Conservation (phyloP, 2,113 vertebrate genomes). For the Myocastor coypus region DNA sequence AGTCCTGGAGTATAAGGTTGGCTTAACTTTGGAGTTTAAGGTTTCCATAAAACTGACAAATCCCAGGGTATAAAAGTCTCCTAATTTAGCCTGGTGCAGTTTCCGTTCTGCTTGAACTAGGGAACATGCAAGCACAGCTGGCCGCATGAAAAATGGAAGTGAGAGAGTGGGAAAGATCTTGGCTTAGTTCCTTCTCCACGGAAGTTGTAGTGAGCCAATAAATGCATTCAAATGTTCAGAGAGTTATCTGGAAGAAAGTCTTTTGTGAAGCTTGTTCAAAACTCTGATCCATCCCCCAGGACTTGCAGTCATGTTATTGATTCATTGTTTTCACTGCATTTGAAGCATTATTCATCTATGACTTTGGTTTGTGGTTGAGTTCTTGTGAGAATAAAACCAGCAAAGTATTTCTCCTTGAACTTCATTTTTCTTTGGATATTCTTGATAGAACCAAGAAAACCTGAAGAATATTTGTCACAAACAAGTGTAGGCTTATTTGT, state of each 20-base stretch:
- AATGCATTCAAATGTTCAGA: slow-evolving; percentile 57
- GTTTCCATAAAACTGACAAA: slow-evolving; percentile 7
- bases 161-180: slow-evolving; percentile 1
- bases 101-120: neutral
- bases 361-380: slow-evolving; percentile 63
- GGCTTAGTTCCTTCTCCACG: slow-evolving; percentile 49
- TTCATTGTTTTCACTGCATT: slow-evolving; percentile 78
- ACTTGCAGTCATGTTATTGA: slow-evolving; percentile 71
- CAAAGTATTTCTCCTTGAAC: slow-evolving; percentile 67
- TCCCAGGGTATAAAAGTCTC: slow-evolving; percentile 3
- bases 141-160: slow-evolving; percentile 45
- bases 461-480: slow-evolving; percentile 21
- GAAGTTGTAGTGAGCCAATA: slow-evolving; percentile 49
- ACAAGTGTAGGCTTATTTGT: slow-evolving; percentile 23
- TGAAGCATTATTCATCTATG: slow-evolving; percentile 68
- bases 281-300: slow-evolving; percentile 55
- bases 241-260: slow-evolving; percentile 68
- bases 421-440: slow-evolving; percentile 69
- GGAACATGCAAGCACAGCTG: neutral
- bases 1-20: neutral
- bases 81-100: slow-evolving; percentile 12
- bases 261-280: slow-evolving; percentile 73
- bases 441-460: neutral
- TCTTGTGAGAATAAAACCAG: slow-evolving; percentile 68
- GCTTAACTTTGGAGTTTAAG: neutral